These are phyloP conservation scores for Blastobasis lacticolella DNA, from an alignment of 2,888 invertebrate species.

Conservation along the genomic window DNA sequence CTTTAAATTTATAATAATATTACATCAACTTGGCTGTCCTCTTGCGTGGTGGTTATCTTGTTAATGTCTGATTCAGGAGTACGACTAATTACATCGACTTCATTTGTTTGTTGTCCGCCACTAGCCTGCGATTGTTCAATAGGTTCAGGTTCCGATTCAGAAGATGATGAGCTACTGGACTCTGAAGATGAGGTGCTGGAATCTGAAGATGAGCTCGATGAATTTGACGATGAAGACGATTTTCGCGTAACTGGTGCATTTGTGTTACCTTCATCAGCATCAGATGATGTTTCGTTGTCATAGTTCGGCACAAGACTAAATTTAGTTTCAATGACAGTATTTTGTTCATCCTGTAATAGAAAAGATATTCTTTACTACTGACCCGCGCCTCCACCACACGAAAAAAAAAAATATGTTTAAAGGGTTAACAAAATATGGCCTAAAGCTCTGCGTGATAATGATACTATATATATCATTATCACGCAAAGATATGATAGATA, in stretches of 20 bases:
- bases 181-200: background rate
- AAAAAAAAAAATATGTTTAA: no score
- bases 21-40: background rate
- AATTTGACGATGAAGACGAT: background rate
- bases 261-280: slow-evolving; percentile 1
- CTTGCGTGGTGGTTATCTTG: background rate
- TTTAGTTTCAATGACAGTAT: background rate
- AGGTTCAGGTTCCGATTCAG: background rate
- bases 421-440: no score
- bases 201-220: background rate
- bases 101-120: background rate
- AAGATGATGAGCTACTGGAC: no score
- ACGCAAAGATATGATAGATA: no score
- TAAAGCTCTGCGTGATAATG: no score
- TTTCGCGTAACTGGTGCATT: background rate
- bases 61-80: background rate
- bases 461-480: no score
- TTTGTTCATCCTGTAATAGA: background rate
- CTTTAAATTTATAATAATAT: background rate
- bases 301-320: background rate
- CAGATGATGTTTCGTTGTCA: background rate
- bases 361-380: no score
- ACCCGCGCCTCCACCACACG: no score
- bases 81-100: background rate
- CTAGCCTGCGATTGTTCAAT: background rate